Conservation (phyloP, 2,113 vertebrate species). For the Gnathonemus echidnorhynchus region DNA sequence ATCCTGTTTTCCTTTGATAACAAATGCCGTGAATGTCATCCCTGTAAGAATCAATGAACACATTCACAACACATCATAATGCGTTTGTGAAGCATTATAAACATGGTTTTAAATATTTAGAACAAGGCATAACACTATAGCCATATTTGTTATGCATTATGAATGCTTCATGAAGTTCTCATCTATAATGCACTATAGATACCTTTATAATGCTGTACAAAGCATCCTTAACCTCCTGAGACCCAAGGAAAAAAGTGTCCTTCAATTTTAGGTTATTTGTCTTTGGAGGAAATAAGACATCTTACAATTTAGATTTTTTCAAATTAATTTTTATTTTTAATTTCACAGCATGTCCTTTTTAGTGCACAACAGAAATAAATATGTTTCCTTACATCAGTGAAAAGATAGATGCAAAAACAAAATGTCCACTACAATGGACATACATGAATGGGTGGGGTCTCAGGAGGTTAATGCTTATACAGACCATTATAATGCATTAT, state of each 20-base stretch:
- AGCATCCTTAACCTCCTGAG: neutral
- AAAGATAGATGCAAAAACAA: too few relatives aligned
- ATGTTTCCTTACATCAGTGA: too few relatives aligned
- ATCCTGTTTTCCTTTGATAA: neutral
- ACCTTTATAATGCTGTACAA: neutral
- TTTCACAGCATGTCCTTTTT: too few relatives aligned
- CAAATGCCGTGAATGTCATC: neutral
- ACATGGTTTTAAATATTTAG: neutral
- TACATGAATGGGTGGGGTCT: too few relatives aligned
- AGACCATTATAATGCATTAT: neutral
- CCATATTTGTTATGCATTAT: neutral
- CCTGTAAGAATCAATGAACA: neutral
- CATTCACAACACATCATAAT: neutral
- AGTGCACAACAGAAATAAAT: too few relatives aligned
- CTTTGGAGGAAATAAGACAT: too few relatives aligned
- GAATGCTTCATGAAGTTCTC: neutral
- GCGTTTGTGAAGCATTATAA: neutral
- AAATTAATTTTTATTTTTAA: too few relatives aligned
- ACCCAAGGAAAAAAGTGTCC: too few relatives aligned
- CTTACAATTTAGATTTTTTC: too few relatives aligned
- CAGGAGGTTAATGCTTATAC: neutral
- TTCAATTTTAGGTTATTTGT: too few relatives aligned
- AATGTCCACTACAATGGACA: too few relatives aligned
- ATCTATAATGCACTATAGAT: neutral
- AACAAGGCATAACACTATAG: neutral